Evolutionary conservation across 1,140 invertebrate genomes (phyloP), one percentile per base, ranked within the genome.

Genomic region (Brachionus paranguensis): DNA sequence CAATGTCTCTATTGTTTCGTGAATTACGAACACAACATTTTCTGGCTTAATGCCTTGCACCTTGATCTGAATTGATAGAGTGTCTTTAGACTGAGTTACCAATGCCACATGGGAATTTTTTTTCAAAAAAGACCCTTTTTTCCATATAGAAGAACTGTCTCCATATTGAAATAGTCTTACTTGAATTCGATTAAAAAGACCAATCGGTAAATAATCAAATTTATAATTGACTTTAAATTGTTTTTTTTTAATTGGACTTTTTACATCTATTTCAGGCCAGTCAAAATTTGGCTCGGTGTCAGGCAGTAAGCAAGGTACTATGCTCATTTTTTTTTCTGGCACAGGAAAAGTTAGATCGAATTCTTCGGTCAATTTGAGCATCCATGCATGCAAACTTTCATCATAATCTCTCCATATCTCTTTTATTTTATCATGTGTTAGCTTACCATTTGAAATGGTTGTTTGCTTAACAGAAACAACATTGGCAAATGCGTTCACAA

Each of bases 151-250:
- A 29, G 88, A 87, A 7, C 86, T 86, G 84, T 88, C 87, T n/a
- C 87, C 87, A 53, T 88, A 87, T 79, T 88, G 87, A 84, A 87
- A 89, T 43, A 89, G 76, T 55, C 88, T 84, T 20, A 89, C 88
- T 88, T 89, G 89, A 37, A 86, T 87, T 86, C 89, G 87, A 85
- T 89, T 89, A 85, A 89, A 89, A 14, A 89, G 85, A 10, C 89
- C 88, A 76, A 87, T 86, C 24, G 88, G 88, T 86, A 24, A 86
- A 85, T 85, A 88, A 86, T 65, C 84, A 78, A 29, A 85, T 74
- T 24, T 85, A 85, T 53, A 84, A 85, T 2, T 83, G 64, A 55
- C 85, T 68, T 11, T 86, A 68, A 83, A 65, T 50, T 83, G 10
- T 45, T 64, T 65, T 29, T 7, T 74, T 27, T 45, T 47, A 27